Evolutionary conservation across 1,140 invertebrate genomes (phyloP), one percentile per base, ranked within the genome.

Genomic region (Plodia interpunctella): DNA sequence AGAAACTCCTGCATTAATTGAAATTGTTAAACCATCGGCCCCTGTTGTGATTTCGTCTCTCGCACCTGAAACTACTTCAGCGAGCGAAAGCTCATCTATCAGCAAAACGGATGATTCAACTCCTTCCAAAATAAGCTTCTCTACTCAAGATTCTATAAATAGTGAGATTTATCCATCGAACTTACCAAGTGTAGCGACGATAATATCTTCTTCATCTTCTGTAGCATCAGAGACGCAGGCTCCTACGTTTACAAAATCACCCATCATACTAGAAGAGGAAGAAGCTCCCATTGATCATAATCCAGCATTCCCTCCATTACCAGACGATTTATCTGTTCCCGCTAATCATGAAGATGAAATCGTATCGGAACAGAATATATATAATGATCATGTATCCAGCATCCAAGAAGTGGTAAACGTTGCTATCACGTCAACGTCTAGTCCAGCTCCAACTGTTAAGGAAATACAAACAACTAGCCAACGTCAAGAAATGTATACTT

Each of bases 221-320:
- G 30, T 60, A 3, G 65, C 77, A 57, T 30, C 60, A 10, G 13
- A 20, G 6, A 55, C 59, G 6, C 59, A 74, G 2, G 57, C 62
- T n/a, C 55, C 73, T 15, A 70, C 70, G 50, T 78, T 77, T 13
- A 86, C 79, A 25, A 83, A 79, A 71, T 57, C 79, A 18, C 74
- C 83, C 15, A 50, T 62, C 1, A 66, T 83, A 15, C 72, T 83
- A 30, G 80, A 87, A 66, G 84, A 89, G 55, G 87, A 89, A 64
- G 83, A 87, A 56, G 69, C 76, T 21, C 56, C 76, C 8, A 78
- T 82, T 17, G 83, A 86, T 61, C 83, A 84, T 49, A 89, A 89
- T 60, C 87, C 87, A 0, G 84, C 85, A 21, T 89, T 89, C 54
- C 87, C 87, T 0, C 87, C 87, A 0, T 73, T 87, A 17, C 87